Conservation (phyloP, 2,888 invertebrate species). For the Orchestes rusci region DNA sequence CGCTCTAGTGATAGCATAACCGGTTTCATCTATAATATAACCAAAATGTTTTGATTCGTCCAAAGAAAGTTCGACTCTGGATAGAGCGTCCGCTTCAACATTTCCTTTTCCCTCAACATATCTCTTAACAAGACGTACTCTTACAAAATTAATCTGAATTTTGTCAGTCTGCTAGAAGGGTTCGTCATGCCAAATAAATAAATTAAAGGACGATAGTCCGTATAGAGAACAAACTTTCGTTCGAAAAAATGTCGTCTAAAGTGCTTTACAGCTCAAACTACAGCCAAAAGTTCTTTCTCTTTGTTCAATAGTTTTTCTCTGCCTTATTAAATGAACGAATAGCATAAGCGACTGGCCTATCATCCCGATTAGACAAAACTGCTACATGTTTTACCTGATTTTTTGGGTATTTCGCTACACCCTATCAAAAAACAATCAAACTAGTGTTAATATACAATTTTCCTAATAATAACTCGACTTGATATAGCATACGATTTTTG, state of each 20-base stretch:
- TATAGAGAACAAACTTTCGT: slow-evolving; percentile 35
- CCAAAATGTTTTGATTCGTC: not conserved
- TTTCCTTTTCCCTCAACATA: not conserved
- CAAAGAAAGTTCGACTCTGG: not conserved
- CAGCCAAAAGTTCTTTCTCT: slow-evolving; percentile 22
- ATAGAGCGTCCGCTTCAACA: not conserved
- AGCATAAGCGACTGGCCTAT: slow-evolving; percentile 20
- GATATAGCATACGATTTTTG: too few species aligned
- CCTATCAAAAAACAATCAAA: too few species aligned
- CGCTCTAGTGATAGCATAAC: not conserved
- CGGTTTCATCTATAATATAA: not conserved
- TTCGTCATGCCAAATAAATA: slow-evolving; percentile 33
- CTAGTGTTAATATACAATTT: not conserved
- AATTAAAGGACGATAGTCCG: slow-evolving; percentile 36
- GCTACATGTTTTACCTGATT: too few species aligned
- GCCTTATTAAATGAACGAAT: slow-evolving; percentile 17
- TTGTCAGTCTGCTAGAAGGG: not conserved
- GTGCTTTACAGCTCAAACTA: slow-evolving; percentile 36
- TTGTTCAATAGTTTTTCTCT: slow-evolving; percentile 7
- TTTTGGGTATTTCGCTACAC: too few species aligned
- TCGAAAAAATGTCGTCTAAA: slow-evolving; percentile 39
- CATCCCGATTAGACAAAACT: slow-evolving; percentile 19
- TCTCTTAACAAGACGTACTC: not conserved
- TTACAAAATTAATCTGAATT: not conserved
- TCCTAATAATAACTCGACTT: too few species aligned